These are phyloP conservation scores for Leucopsar rothschildi DNA, from an alignment of 2,113 vertebrate genomes.

Conservation along the genomic window DNA sequence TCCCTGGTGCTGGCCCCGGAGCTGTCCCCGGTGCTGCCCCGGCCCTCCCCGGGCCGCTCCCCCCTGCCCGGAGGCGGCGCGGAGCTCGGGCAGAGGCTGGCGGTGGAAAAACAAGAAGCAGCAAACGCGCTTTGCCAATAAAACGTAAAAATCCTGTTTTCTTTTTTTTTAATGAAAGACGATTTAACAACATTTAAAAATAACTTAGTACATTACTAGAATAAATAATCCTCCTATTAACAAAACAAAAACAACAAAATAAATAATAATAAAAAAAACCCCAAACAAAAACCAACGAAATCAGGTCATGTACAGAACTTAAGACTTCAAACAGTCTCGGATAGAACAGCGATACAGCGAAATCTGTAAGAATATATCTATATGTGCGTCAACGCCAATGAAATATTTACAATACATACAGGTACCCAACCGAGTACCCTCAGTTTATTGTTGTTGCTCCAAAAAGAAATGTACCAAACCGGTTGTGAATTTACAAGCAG, in stretches of 20 bases:
- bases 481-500: slow-evolving; percentile 87
- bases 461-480: slow-evolving; percentile 85
- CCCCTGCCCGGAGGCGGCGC: neutral
- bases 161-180: slow-evolving; percentile 91
- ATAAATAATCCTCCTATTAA: slow-evolving; percentile 85
- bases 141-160: slow-evolving; percentile 86
- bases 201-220: slow-evolving; percentile 90
- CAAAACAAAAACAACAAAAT: slow-evolving; percentile 55
- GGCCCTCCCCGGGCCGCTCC: neutral
- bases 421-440: slow-evolving; percentile 76
- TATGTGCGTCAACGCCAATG: slow-evolving; percentile 89
- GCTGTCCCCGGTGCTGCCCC: slow-evolving; percentile 17
- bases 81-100: slow-evolving; percentile 36
- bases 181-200: slow-evolving; percentile 90
- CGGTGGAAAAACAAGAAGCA: slow-evolving; percentile 41
- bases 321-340: slow-evolving; percentile 80
- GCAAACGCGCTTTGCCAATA: slow-evolving; percentile 68
- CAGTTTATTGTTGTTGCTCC: slow-evolving; percentile 68
- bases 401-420: slow-evolving; percentile 94
- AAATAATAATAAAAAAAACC: too few relatives aligned
- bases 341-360: slow-evolving; percentile 91
- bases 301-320: slow-evolving; percentile 82
- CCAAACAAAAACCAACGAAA: slow-evolving; percentile 70
- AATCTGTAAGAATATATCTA: slow-evolving; percentile 95
- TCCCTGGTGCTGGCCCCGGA: neutral